These are phyloP conservation scores for Perca schrenkii DNA, from an alignment of 2,113 vertebrate genomes.

Conservation along the genomic window DNA sequence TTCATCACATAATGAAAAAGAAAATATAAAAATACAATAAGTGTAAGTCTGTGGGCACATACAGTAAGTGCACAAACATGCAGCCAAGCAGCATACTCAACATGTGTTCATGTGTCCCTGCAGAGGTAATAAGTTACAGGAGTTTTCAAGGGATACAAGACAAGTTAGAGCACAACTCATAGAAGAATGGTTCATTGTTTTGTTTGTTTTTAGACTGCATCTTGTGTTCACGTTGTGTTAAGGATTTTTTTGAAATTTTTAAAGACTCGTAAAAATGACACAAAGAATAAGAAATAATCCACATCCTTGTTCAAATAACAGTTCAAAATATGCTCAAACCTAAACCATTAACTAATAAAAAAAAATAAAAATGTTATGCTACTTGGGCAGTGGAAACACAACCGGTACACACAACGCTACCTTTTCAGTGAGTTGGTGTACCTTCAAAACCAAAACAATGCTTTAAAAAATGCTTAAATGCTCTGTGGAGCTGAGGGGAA, in stretches of 20 bases:
- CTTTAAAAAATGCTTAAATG: neutral
- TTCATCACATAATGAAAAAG: neutral
- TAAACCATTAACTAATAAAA: too few relatives aligned
- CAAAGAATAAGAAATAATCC: neutral
- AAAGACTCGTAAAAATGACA: too few relatives aligned
- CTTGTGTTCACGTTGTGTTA: too few relatives aligned
- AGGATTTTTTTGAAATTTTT: too few relatives aligned
- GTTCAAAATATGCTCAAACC: neutral
- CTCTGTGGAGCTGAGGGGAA: neutral
- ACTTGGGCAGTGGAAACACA: too few relatives aligned
- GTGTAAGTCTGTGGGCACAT: neutral
- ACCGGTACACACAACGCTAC: too few relatives aligned
- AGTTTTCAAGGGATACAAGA: too few relatives aligned
- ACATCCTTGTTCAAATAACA: neutral
- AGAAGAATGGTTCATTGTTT: too few relatives aligned
- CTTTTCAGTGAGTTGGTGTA: too few relatives aligned
- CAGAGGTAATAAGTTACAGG: constrained; percentile 23
- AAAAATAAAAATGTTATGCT: too few relatives aligned
- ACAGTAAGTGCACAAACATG: neutral
- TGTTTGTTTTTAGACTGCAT: neutral
- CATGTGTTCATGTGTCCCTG: constrained; percentile 16
- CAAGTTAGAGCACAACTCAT: too few relatives aligned
- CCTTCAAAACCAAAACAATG: neutral
- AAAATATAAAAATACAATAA: neutral
- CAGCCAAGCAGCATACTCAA: neutral